Conservation (phyloP, 2,113 vertebrate species). For the Cranoglanis bouderius region DNA sequence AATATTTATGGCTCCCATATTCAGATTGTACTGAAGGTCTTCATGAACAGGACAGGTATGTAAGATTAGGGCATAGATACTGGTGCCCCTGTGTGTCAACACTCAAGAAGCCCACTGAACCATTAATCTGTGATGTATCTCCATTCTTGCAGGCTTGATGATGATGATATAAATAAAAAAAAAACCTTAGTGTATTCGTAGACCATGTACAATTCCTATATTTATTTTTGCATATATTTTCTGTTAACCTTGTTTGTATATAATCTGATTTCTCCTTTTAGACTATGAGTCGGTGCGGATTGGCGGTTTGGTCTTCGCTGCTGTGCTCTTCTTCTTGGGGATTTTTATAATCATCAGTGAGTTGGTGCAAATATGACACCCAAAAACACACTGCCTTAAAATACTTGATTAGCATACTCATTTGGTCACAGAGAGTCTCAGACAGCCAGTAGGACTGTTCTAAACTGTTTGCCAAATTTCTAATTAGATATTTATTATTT, state of each 20-base stretch:
- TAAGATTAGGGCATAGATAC: background rate
- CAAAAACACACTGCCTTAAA: background rate
- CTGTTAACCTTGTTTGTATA: background rate
- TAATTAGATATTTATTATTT: background rate
- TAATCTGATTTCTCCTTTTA: conserved; percentile 60
- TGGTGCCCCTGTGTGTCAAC: background rate
- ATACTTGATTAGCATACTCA: background rate
- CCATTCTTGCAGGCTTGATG: background rate
- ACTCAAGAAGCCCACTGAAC: background rate
- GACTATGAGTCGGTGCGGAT: conserved; percentile 86
- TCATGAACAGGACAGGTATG: background rate
- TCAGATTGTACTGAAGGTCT: background rate
- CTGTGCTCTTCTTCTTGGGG: conserved; percentile 83
- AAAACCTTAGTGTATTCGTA: too few species aligned
- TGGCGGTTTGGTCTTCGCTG: conserved; percentile 84
- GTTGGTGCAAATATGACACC: conserved; percentile 49
- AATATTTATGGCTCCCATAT: background rate
- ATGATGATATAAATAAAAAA: background rate
- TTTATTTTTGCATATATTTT: background rate
- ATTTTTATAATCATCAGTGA: conserved; percentile 86
- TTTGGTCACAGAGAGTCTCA: background rate
- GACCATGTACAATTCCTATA: too few species aligned
- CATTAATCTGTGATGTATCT: background rate
- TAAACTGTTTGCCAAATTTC: background rate
- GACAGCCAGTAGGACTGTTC: background rate